A percentile compares a stretch with the other conserved stretches of the same genome.
phyloP scores from a whole-genome alignment of 2,797 vertebrate genomes.

The Poliocrania exsul region DNA sequence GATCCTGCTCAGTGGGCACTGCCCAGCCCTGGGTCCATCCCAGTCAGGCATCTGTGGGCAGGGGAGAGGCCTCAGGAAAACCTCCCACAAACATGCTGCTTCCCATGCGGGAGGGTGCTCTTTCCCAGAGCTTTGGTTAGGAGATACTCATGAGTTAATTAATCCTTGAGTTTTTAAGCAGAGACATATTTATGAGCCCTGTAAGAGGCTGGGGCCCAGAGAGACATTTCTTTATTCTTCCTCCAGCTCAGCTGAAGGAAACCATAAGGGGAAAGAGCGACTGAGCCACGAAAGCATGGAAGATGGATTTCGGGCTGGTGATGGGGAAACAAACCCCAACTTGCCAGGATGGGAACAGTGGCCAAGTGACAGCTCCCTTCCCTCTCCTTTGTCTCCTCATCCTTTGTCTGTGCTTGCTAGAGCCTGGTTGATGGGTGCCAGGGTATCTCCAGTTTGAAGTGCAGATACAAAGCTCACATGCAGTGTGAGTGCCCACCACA shows the following conservation, averaged over 20 bases:
- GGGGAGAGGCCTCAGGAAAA: background rate
- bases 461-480: background rate
- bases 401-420: background rate
- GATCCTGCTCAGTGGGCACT: background rate
- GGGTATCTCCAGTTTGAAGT: background rate
- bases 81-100: background rate
- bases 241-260: slow-evolving; percentile 75
- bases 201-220: slow-evolving; percentile 60
- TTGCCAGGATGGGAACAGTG: background rate
- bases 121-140: slow-evolving; percentile 44
- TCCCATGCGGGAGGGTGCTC: slow-evolving; percentile 13
- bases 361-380: slow-evolving; percentile 14
- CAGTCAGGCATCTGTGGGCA: background rate
- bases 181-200: slow-evolving; percentile 70
- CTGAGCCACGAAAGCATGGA: slow-evolving; percentile 58
- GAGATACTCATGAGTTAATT: slow-evolving; percentile 69
- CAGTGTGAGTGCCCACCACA: background rate
- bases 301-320: slow-evolving; percentile 54
- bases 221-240: slow-evolving; percentile 71
- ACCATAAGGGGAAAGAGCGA: slow-evolving; percentile 67
- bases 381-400: background rate
- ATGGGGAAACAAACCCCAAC: slow-evolving; percentile 36
- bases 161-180: slow-evolving; percentile 63
- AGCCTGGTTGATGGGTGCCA: background rate
- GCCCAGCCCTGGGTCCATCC: background rate